Percentiles rank a stretch among this genome's conserved stretches.
These are phyloP conservation scores for Morinoia aosen DNA, from an alignment of 2,888 invertebrate genomes.

Conservation along the genomic window DNA sequence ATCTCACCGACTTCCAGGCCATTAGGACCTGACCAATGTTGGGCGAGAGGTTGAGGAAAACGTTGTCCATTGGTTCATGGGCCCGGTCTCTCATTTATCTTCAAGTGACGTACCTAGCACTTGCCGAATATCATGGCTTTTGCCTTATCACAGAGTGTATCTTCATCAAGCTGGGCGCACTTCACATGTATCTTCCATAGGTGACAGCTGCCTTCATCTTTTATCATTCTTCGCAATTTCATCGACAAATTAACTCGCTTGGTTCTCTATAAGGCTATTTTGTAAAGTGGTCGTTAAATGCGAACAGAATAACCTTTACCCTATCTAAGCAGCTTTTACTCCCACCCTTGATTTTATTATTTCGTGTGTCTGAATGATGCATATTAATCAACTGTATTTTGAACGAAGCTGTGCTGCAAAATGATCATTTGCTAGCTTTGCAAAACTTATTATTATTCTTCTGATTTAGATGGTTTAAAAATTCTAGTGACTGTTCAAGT, in stretches of 20 bases:
- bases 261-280: constrained; percentile 12
- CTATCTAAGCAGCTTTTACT: background rate
- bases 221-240: constrained; percentile 44
- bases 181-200: constrained; percentile 46
- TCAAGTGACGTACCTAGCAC: constrained; percentile 46
- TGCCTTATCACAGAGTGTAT: constrained; percentile 40
- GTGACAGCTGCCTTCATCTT: constrained; percentile 48
- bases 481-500: background rate
- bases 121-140: constrained; percentile 50
- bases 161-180: constrained; percentile 31
- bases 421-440: background rate
- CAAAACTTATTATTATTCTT: background rate
- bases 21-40: constrained; percentile 46
- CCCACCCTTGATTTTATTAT: background rate
- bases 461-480: background rate
- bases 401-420: background rate
- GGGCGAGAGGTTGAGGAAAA: constrained; percentile 6
- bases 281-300: background rate
- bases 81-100: constrained; percentile 43
- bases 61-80: constrained; percentile 46
- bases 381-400: background rate
- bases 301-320: constrained; percentile 19
- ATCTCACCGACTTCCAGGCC: constrained; percentile 23
- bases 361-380: background rate
- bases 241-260: constrained; percentile 27